Conservation (phyloP, 2,888 invertebrate species). For the Pollenia angustigena region DNA sequence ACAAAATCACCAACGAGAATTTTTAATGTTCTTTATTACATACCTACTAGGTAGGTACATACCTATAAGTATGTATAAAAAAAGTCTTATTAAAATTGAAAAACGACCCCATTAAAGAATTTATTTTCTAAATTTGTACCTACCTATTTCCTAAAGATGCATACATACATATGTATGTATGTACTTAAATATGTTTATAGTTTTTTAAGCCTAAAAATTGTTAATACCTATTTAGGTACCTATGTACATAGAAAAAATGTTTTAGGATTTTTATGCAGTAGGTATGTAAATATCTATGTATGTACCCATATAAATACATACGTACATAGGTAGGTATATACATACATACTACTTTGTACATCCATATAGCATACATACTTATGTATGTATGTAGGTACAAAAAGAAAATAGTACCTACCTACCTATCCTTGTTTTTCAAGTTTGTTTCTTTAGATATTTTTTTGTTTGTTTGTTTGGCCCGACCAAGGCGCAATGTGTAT, state of each 20-base stretch:
- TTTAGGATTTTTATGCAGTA: background rate
- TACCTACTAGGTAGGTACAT: too few species aligned
- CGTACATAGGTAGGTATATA: slow-evolving; percentile 13
- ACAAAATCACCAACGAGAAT: too few species aligned
- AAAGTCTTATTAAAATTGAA: too few species aligned
- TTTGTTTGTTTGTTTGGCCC: slow-evolving; percentile 17
- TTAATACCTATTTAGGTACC: background rate
- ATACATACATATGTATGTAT: background rate
- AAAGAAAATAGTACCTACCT: background rate
- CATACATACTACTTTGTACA: background rate
- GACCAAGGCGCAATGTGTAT: slow-evolving; percentile 52
- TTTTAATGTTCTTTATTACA: too few species aligned
- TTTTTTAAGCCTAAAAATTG: background rate
- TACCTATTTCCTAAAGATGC: background rate
- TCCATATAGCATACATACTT: background rate
- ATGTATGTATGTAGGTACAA: background rate
- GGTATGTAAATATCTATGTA: background rate
- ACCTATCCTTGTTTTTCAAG: slow-evolving; percentile 35
- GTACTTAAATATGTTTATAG: background rate
- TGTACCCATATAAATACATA: slow-evolving; percentile 13
- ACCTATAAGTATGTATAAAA: too few species aligned
- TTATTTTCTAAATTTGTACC: too few species aligned
- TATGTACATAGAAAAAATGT: background rate
- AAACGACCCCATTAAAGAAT: too few species aligned
- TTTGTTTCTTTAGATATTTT: slow-evolving; percentile 6